Base-by-base conservation (phyloP, 2,888 invertebrate genomes). In the Pseudoips prasinana region DNA sequence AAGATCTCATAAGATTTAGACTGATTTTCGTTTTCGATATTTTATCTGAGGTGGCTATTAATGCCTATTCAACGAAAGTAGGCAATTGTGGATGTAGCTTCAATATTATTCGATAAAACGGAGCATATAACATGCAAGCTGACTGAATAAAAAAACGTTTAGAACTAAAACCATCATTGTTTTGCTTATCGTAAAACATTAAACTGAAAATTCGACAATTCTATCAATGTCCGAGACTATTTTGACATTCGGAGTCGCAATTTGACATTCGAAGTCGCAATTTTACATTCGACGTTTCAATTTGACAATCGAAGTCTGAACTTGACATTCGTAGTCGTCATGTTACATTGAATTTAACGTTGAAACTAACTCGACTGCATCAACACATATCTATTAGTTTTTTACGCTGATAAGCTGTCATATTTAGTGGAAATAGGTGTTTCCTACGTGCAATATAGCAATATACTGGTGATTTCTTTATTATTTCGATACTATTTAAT, bases 361-460 rank as follows among this genome's bases (percentile, higher is more conserved):
- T 33, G 41, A 50, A 39, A 39, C 24, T 37, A 47, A 39, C 32
- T 55, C 53, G 69, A 71, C 69, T 70, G 72, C 68, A 57, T 64
- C 44, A 46, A 55, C 44, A 73, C 73, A 73, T 73, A 73, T 70
- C 72, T 67, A 58, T 68, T 72, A 68, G 65, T 64, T 66, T 53
- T 63, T 62, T 55, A 60, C 43, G 57, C 53, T 54, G 50, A 51
- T 57, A 56, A 46, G 43, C 37, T 41, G 39, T 34, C 56, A 58
- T 50, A 44, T 37, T 42, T 46, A 44, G 27, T 45, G 40, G 33
- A 36, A 34, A 39, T 43, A 47, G 34, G 35, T 27, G 30, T 29
- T 10, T 24, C 11, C 7, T 24, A 44, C 23, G 41, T 33, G 50
- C 45, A 45, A 44, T 48, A 41, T 29, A 33, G 17, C 32, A 35